These are phyloP conservation scores for Murina feae DNA, from an alignment of 2,113 vertebrate species.

Conservation along the genomic window DNA sequence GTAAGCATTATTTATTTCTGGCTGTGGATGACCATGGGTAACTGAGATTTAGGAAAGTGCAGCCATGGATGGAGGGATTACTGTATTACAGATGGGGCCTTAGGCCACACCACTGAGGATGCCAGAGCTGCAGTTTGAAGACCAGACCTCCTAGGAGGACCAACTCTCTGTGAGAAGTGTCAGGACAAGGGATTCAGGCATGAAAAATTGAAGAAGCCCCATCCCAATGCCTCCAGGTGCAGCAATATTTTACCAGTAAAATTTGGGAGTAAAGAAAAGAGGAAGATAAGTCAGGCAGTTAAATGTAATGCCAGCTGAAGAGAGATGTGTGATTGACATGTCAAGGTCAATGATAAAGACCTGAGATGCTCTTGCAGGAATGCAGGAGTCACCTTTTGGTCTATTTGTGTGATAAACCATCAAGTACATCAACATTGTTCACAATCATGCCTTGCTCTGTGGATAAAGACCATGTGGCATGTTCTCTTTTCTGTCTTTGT, in stretches of 20 bases:
- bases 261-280: not conserved
- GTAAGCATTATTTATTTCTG: not conserved
- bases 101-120: fast-evolving
- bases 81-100: not conserved
- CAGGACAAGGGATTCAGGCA: not conserved
- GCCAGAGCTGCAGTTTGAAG: not conserved
- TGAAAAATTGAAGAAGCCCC: too few relatives aligned
- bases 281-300: not conserved
- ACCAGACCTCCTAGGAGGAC: not conserved
- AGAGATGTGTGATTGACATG: not conserved
- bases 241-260: not conserved
- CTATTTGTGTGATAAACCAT: not conserved
- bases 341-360: not conserved
- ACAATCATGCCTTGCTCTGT: not conserved
- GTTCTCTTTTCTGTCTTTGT: not conserved
- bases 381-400: not conserved
- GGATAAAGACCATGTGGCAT: not conserved
- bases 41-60: not conserved
- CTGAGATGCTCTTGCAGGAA: not conserved
- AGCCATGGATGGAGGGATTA: too few relatives aligned
- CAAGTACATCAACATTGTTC: fast-evolving
- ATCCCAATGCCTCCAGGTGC: fast-evolving
- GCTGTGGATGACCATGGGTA: not conserved
- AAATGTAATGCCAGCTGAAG: not conserved
- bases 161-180: not conserved